Conservation (phyloP, 1,140 invertebrate genomes). For the Gonioctena quinquepunctata region DNA sequence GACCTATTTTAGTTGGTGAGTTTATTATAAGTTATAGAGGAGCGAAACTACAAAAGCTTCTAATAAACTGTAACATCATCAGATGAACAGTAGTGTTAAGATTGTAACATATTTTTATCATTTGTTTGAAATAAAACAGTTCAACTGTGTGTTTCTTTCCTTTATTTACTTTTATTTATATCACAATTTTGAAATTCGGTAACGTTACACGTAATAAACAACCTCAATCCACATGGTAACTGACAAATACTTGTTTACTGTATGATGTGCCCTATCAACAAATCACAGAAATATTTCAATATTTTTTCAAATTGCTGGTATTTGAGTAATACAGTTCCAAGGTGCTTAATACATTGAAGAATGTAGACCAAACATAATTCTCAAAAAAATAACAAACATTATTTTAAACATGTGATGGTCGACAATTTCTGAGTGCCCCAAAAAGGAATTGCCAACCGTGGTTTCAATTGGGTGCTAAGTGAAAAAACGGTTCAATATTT, state of each 20-base stretch:
- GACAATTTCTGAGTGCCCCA: no score
- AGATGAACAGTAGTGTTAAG: no score
- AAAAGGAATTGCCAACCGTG: no score
- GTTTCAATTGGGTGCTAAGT: neutral
- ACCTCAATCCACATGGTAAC: conserved; percentile 19
- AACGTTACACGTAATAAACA: conserved; percentile 45
- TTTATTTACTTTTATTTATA: conserved; percentile 27
- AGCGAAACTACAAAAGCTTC: no score
- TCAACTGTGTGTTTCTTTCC: neutral
- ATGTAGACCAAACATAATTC: neutral
- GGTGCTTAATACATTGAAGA: neutral
- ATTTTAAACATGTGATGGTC: no score
- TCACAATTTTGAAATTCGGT: conserved; percentile 54
- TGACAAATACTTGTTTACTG: neutral
- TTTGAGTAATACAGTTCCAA: neutral
- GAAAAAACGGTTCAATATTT: no score
- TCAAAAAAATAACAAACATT: no score
- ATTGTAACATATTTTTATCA: no score
- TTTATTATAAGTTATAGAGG: no score
- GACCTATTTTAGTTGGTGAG: no score
- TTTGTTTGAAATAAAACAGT: neutral
- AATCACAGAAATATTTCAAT: conserved; percentile 10
- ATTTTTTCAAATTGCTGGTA: neutral
- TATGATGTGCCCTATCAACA: conserved; percentile 9
- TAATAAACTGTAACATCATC: no score